phyloP scores from a whole-genome alignment of 2,888 invertebrate species.

The Trachelus stipa region DNA sequence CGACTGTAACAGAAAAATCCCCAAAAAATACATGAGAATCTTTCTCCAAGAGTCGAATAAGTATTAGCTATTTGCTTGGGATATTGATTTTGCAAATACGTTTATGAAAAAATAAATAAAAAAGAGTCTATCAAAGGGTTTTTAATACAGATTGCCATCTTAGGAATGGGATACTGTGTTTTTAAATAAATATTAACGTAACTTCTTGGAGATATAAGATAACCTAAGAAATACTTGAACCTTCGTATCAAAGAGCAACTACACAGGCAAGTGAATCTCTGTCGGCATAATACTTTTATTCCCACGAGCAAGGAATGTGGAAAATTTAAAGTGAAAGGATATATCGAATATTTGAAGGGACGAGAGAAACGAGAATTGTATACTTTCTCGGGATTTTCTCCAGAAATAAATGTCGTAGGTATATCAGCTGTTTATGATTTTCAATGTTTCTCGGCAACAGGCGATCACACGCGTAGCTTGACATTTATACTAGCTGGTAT shows the following conservation, averaged over 20 bases:
- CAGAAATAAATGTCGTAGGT: not conserved
- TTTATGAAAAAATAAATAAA: too few relatives aligned
- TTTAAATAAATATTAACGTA: not conserved
- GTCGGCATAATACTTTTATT: not conserved
- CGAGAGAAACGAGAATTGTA: not conserved
- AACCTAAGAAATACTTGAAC: not conserved
- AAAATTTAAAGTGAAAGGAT: not conserved
- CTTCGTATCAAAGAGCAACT: not conserved
- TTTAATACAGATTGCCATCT: not conserved
- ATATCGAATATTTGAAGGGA: not conserved
- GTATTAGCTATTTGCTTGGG: not conserved
- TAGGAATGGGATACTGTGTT: not conserved
- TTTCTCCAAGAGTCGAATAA: slow-evolving; percentile 25
- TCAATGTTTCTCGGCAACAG: not conserved
- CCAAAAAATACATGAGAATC: slow-evolving; percentile 27
- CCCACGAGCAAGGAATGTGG: not conserved
- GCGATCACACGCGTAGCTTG: not conserved
- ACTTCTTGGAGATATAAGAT: not conserved
- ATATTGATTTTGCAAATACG: not conserved
- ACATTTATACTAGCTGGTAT: not conserved
- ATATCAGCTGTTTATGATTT: not conserved
- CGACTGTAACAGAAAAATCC: slow-evolving; percentile 60
- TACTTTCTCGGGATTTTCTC: too few relatives aligned
- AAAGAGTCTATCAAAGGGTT: not conserved
- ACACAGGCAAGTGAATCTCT: too few relatives aligned